These are phyloP conservation scores for Keiferia lycopersicella DNA, from an alignment of 2,888 invertebrate species.

Conservation along the genomic window DNA sequence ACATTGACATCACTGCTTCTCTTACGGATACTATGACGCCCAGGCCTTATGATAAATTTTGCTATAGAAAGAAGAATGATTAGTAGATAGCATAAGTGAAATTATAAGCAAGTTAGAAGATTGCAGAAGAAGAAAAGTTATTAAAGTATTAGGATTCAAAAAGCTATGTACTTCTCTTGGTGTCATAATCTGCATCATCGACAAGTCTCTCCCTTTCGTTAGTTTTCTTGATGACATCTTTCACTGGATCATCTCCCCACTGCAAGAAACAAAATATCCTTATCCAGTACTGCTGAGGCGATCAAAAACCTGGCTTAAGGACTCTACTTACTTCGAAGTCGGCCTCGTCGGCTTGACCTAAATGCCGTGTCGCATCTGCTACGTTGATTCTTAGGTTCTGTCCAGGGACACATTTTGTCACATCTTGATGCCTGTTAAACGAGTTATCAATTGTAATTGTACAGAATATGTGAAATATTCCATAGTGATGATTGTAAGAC, in stretches of 20 bases:
- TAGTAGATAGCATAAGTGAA: slow-evolving; percentile 23
- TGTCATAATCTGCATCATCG: slow-evolving; percentile 43
- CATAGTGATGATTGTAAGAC: too few species aligned
- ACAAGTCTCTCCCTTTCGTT: slow-evolving; percentile 47
- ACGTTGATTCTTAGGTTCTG: slow-evolving; percentile 76
- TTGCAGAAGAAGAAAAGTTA: slow-evolving; percentile 4
- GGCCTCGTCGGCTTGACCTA: slow-evolving; percentile 66
- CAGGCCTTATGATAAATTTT: slow-evolving; percentile 2
- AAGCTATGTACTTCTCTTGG: slow-evolving; percentile 53
- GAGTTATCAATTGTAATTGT: background rate
- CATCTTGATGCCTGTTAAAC: slow-evolving; percentile 66
- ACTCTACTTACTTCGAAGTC: slow-evolving; percentile 63
- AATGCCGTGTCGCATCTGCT: slow-evolving; percentile 64
- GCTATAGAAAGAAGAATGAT: slow-evolving; percentile 16
- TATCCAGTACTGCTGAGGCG: background rate
- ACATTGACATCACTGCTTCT: background rate
- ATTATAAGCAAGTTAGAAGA: slow-evolving; percentile 11
- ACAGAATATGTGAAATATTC: background rate
- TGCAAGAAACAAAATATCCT: slow-evolving; percentile 32
- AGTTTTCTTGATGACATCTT: slow-evolving; percentile 42
- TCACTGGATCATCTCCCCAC: slow-evolving; percentile 55
- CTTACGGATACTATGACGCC: background rate
- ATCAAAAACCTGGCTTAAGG: background rate
- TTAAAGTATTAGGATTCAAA: background rate
- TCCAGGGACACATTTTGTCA: slow-evolving; percentile 81